phyloP scores from a whole-genome alignment of 2,888 invertebrate genomes.

The Ophion ventricosus region DNA sequence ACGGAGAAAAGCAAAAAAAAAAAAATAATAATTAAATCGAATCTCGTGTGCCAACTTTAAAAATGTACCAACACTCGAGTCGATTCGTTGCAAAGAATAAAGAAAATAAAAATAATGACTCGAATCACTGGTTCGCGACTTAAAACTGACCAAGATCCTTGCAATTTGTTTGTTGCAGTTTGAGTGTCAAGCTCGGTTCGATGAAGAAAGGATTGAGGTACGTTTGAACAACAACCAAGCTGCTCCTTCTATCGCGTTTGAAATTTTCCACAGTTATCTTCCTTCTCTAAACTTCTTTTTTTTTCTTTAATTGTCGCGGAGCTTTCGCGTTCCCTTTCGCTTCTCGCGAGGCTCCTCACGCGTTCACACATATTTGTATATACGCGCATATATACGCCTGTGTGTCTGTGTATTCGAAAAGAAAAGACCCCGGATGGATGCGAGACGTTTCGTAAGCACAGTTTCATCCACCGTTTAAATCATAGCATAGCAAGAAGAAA shows the following conservation, averaged over 20 bases:
- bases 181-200: slow-evolving; percentile 18
- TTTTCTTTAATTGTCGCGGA: background rate
- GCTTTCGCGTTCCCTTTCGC: slow-evolving; percentile 5
- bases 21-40: background rate
- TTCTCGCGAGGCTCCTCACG: background rate
- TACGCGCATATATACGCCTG: background rate
- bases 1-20: background rate
- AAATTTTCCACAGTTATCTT: background rate
- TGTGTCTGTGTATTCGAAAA: slow-evolving; percentile 6
- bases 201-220: slow-evolving; percentile 25
- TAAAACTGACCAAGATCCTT: background rate
- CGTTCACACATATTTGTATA: background rate
- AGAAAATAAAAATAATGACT: slow-evolving; percentile 5
- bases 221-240: background rate
- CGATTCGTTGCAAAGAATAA: background rate
- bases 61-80: slow-evolving; percentile 30
- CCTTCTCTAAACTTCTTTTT: background rate
- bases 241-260: background rate
- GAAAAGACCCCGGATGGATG: slow-evolving; percentile 41
- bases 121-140: slow-evolving; percentile 33
- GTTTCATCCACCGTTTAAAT: slow-evolving; percentile 53
- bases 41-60: slow-evolving; percentile 18
- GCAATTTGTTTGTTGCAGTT: background rate
- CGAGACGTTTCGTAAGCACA: slow-evolving; percentile 50
- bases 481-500: slow-evolving; percentile 43